Evolutionary conservation across 1,140 invertebrate genomes (phyloP), one percentile per base, ranked within the genome.

Genomic region (Polypedilum pembai): DNA sequence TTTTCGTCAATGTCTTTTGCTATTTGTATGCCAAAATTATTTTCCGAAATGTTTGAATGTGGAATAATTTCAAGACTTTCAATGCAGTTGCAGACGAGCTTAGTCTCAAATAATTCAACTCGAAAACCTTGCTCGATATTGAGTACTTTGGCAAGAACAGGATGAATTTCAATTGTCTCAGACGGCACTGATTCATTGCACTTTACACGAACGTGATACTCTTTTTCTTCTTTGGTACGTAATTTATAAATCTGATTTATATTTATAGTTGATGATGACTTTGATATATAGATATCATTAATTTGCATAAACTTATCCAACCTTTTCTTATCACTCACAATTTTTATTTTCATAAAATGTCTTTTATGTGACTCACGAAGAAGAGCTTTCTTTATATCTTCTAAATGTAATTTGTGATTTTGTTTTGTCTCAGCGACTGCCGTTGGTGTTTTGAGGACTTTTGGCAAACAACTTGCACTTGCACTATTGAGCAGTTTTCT

Each of bases 31-130:
- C 66, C 41, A 40, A 56, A 56, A 56, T 56, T 56, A 56, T 56
- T 56, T 15, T 56, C 45, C 3, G 45, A 8, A n/a, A 33, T 75
- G 0, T 74, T 77, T 77, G 77, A 83, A 74, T 78, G 77, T 15
- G 87, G 84, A 63, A 85, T 82, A 74, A 90, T 76, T 79, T 89
- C 85, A 73, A 90, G 82, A 76, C 84, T 83, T 65, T 86, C 85
- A 10, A 82, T 78, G 75, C 81, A 82, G 76, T 82, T 82, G 0
- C 79, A 76, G 0, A 81, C 80, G n/a, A 77, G 79, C 1, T 78
- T 77, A 63, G 81, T 82, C 0, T 80, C 78, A 3, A 76, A 78
- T 1, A 82, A 33, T 0, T 80, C 78, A 17, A 82, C 77, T 4
- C 77, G 76, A 20, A 80, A 79, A 74, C 81, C 73, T 75, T 82